A percentile compares a stretch with the other conserved stretches of the same genome.
phyloP scores from a whole-genome alignment of 1,140 invertebrate species.

The Cotesia chilonis region DNA sequence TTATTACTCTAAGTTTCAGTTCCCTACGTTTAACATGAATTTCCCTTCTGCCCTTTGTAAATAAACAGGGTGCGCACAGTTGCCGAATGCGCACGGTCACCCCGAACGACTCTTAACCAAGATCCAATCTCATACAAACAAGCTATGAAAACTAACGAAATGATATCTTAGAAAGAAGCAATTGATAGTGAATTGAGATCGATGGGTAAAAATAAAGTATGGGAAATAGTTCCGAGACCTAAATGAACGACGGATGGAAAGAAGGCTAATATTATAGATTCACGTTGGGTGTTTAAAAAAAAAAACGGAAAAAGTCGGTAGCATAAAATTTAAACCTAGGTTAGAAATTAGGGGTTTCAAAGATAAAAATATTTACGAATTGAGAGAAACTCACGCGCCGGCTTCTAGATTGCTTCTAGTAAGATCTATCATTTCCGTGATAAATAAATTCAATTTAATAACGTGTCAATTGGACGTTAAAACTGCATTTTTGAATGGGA shows the following conservation, averaged over 20 bases:
- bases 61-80: too few relatives aligned
- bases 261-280: slow-evolving; percentile 1
- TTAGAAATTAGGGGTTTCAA: slow-evolving; percentile 30
- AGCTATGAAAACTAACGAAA: not conserved
- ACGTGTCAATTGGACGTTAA: too few relatives aligned
- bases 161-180: slow-evolving; percentile 1
- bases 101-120: too few relatives aligned
- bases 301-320: not conserved
- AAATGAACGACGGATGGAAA: not conserved
- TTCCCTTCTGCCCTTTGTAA: too few relatives aligned
- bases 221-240: slow-evolving; percentile 11
- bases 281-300: not conserved
- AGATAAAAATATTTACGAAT: slow-evolving; percentile 28
- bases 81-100: too few relatives aligned
- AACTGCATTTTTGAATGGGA: too few relatives aligned
- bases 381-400: slow-evolving; percentile 34
- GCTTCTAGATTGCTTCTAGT: slow-evolving; percentile 33
- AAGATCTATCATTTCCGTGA: too few relatives aligned
- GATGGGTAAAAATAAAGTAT: slow-evolving; percentile 17
- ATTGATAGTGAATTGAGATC: slow-evolving; percentile 12
- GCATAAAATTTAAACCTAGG: slow-evolving; percentile 25
- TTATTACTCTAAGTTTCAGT: too few relatives aligned
- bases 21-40: too few relatives aligned
- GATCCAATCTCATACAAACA: slow-evolving; percentile 13
- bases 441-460: too few relatives aligned